phyloP scores from a whole-genome alignment of 2,113 vertebrate species.

The Taurulus bubalis region DNA sequence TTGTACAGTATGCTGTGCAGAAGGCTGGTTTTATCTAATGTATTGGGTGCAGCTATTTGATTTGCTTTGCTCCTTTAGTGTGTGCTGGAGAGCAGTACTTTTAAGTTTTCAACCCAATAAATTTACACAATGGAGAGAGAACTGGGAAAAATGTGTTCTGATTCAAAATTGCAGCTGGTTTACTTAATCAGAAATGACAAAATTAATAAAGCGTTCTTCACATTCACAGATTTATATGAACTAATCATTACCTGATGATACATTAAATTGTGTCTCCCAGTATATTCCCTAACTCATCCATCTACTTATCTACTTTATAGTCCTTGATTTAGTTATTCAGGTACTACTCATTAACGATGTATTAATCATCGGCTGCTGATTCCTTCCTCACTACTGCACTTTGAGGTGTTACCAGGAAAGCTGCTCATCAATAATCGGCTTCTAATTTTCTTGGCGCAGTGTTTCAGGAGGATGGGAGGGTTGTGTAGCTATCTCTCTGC shows the following conservation, averaged over 20 bases:
- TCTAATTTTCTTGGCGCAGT: constrained; percentile 49
- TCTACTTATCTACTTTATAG: background rate
- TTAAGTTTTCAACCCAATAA: background rate
- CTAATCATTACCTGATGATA: background rate
- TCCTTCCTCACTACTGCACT: background rate
- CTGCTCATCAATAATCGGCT: constrained; percentile 63
- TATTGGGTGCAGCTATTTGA: background rate
- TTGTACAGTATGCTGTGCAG: background rate
- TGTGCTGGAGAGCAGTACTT: background rate
- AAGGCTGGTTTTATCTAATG: background rate
- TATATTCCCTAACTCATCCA: background rate
- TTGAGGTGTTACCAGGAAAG: constrained; percentile 4
- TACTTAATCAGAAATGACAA: background rate
- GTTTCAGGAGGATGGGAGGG: constrained; percentile 43
- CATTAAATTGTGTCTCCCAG: background rate
- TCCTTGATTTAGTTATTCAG: background rate
- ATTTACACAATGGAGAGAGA: constrained; percentile 6
- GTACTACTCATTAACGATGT: background rate
- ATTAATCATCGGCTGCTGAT: background rate
- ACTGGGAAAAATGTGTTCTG: background rate
- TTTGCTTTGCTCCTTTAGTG: background rate
- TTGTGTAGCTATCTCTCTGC: constrained; percentile 53
- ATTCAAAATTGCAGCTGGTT: constrained; percentile 5
- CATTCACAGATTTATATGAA: background rate
- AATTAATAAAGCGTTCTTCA: background rate